Conservation (phyloP, 2,797 vertebrate species). For the Chiroxiphia lanceolata region DNA sequence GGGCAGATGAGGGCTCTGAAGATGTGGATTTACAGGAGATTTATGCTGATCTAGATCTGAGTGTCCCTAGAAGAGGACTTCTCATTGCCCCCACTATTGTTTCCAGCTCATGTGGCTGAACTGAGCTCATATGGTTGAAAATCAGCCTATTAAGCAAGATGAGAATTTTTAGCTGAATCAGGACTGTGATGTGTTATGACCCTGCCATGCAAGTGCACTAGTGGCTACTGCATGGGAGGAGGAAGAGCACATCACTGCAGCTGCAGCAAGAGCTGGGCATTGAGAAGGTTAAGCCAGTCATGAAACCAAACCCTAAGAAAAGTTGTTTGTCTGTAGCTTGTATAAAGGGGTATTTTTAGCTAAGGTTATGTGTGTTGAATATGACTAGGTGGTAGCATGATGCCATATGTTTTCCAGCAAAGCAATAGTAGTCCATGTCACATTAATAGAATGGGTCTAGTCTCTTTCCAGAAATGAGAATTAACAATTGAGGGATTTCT, state of each 20-base stretch:
- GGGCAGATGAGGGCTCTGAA: background rate
- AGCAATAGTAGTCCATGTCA: fast-evolving
- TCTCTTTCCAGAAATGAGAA: background rate
- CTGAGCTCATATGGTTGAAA: background rate
- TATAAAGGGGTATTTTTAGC: background rate
- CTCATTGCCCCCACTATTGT: background rate
- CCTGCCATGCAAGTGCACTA: fast-evolving
- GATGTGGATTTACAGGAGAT: background rate
- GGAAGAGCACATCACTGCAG: background rate
- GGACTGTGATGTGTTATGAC: background rate
- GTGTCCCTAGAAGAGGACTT: background rate
- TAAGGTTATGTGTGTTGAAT: background rate
- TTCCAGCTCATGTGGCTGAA: background rate
- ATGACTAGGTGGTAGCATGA: background rate
- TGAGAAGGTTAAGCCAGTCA: background rate
- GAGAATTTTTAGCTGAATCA: background rate
- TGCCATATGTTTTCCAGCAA: background rate
- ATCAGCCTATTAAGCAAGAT: background rate
- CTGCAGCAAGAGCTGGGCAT: background rate
- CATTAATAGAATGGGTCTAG: background rate
- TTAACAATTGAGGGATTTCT: background rate
- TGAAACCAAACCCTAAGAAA: background rate
- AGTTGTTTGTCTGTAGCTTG: background rate
- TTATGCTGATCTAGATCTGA: background rate
- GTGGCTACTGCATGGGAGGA: background rate